Conservation (phyloP, 2,888 invertebrate genomes). For the Orthosia incerta region DNA sequence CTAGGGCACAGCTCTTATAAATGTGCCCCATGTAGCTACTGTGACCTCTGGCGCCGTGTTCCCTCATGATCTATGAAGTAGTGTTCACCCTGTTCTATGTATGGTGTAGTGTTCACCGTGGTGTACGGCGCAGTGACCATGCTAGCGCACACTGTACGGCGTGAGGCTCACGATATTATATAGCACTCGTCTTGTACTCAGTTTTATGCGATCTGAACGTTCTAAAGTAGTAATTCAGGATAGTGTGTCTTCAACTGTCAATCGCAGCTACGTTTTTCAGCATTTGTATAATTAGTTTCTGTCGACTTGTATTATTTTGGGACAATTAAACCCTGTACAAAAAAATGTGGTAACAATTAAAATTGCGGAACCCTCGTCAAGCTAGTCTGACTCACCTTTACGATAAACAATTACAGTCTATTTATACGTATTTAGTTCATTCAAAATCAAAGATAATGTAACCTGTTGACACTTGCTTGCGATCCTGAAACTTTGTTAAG, state of each 20-base stretch:
- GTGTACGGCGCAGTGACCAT: background rate
- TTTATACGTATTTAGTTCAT: background rate
- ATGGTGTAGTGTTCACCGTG: background rate
- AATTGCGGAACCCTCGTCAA: background rate
- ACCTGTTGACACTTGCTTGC: slow-evolving; percentile 20
- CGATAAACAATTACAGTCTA: no score
- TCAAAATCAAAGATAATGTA: slow-evolving; percentile 5
- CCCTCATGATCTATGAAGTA: no score
- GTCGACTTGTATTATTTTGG: background rate
- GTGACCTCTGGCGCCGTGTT: no score
- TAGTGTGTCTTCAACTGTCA: no score
- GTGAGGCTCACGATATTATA: no score
- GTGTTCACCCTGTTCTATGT: background rate
- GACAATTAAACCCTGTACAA: background rate
- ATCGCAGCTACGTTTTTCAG: background rate
- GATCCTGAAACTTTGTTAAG: slow-evolving; percentile 6
- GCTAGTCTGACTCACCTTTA: background rate
- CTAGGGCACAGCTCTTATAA: no score
- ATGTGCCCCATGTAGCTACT: no score
- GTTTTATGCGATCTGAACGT: background rate
- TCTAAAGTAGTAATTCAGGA: no score
- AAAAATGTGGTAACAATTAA: background rate
- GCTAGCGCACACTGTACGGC: no score
- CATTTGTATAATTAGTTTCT: background rate
- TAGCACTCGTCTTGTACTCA: background rate